A percentile compares a stretch with the other conserved stretches of the same genome.
These are phyloP conservation scores for Vidua macroura DNA, from an alignment of 2,113 vertebrate species.

Conservation along the genomic window DNA sequence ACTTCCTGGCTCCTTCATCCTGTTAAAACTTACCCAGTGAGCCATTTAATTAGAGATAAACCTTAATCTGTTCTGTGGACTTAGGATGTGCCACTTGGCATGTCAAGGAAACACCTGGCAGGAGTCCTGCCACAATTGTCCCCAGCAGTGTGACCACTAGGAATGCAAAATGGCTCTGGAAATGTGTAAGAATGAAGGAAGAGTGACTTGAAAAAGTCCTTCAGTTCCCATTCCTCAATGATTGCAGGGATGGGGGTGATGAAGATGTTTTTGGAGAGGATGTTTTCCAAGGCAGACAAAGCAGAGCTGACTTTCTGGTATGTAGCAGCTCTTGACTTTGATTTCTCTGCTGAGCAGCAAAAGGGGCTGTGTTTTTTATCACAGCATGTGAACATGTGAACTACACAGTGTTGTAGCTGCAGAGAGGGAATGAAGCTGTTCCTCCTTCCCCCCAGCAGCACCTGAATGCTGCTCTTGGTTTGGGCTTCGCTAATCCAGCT, in stretches of 20 bases:
- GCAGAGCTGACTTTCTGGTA: background rate
- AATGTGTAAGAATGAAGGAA: background rate
- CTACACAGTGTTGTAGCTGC: background rate
- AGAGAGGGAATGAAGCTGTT: background rate
- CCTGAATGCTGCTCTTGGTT: background rate
- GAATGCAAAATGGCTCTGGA: background rate
- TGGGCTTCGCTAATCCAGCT: background rate
- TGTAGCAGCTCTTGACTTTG: fast-evolving
- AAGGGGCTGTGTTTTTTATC: background rate
- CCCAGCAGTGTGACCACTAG: background rate
- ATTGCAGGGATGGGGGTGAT: background rate
- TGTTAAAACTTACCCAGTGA: constrained; percentile 1
- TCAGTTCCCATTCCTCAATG: background rate
- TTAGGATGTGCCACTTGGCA: background rate
- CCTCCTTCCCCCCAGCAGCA: background rate
- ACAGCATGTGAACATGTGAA: background rate
- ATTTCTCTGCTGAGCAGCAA: background rate
- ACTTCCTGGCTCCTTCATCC: constrained; percentile 1
- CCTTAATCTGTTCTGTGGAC: background rate
- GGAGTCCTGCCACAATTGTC: background rate
- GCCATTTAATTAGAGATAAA: constrained; percentile 11
- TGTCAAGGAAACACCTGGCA: background rate
- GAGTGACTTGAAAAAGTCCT: background rate
- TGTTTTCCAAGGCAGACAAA: background rate
- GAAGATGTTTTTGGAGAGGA: background rate